Percentiles rank a stretch among this genome's conserved stretches.
Evolutionary conservation across 1,140 invertebrate genomes (phyloP).

Genomic region (Megathymus violae): DNA sequence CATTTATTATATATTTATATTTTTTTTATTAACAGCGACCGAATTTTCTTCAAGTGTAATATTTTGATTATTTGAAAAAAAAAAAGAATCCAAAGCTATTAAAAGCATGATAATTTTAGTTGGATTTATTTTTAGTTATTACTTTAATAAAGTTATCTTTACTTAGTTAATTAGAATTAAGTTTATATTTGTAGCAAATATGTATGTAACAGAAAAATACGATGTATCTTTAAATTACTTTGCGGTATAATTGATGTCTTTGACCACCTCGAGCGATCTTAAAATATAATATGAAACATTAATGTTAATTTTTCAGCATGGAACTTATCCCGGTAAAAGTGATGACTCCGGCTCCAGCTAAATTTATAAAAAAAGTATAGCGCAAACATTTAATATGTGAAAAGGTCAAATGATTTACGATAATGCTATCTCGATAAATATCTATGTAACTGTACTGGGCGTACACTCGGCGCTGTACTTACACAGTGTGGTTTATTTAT

Average conservation of each 20-base stretch:
- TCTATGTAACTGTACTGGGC: conserved; percentile 48
- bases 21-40: too few species aligned
- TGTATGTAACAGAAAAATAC: not conserved
- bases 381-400: conserved; percentile 28
- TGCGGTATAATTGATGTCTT: conserved; percentile 12
- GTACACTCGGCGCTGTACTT: conserved; percentile 43
- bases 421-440: conserved; percentile 39
- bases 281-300: conserved; percentile 24
- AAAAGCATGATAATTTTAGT: too few species aligned
- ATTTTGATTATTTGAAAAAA: too few species aligned
- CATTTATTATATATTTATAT: too few species aligned
- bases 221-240: conserved; percentile 12
- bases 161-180: too few species aligned
- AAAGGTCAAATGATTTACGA: conserved; percentile 39
- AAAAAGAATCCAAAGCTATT: too few species aligned
- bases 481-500: conserved; percentile 55
- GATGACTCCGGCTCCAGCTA: conserved; percentile 26
- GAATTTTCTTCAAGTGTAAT: too few species aligned
- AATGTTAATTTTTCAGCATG: conserved; percentile 20
- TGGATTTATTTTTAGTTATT: too few species aligned
- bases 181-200: too few species aligned
- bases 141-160: too few species aligned
- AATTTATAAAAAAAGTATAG: conserved; percentile 29
- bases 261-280: conserved; percentile 16
- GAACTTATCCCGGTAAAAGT: conserved; percentile 25